These are phyloP conservation scores for Dioctria rufipes DNA, from an alignment of 2,888 invertebrate genomes.

Conservation along the genomic window DNA sequence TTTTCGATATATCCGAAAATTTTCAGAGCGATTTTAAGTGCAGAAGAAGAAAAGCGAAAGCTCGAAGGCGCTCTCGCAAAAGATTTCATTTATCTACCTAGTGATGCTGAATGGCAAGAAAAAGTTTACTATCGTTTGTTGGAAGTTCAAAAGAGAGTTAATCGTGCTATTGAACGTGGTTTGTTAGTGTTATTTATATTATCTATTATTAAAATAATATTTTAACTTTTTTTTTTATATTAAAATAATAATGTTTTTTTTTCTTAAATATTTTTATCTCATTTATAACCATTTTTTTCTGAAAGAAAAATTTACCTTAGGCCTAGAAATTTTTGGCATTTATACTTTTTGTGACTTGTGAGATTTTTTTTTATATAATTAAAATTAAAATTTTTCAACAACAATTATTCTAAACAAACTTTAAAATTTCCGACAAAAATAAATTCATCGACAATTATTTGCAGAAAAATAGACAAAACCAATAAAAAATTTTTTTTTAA, in stretches of 20 bases:
- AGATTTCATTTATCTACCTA: constrained; percentile 71
- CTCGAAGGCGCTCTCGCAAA: constrained; percentile 70
- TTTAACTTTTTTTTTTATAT: not conserved
- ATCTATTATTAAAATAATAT: not conserved
- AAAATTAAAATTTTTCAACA: too few species aligned
- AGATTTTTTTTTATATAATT: too few species aligned
- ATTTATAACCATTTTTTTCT: too few species aligned
- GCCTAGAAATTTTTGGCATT: too few species aligned
- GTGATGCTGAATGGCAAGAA: constrained; percentile 75
- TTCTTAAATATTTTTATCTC: too few species aligned
- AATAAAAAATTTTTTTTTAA: too few species aligned
- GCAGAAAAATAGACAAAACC: too few species aligned
- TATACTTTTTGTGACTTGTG: too few species aligned
- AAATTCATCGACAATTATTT: too few species aligned
- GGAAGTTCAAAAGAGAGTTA: constrained; percentile 73
- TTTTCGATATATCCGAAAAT: constrained; percentile 79
- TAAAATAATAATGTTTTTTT: not conserved
- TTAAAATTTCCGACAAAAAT: too few species aligned
- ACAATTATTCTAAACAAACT: too few species aligned
- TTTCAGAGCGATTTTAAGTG: constrained; percentile 75
- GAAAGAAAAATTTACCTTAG: too few species aligned
- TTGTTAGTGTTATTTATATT: constrained; percentile 62
- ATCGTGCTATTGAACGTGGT: constrained; percentile 66
- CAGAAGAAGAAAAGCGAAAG: constrained; percentile 71
- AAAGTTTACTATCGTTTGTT: constrained; percentile 74